Percentiles rank a stretch among this genome's conserved stretches.
These are phyloP conservation scores for Sapayoa aenigma DNA, from an alignment of 2,113 vertebrate genomes.

Conservation along the genomic window DNA sequence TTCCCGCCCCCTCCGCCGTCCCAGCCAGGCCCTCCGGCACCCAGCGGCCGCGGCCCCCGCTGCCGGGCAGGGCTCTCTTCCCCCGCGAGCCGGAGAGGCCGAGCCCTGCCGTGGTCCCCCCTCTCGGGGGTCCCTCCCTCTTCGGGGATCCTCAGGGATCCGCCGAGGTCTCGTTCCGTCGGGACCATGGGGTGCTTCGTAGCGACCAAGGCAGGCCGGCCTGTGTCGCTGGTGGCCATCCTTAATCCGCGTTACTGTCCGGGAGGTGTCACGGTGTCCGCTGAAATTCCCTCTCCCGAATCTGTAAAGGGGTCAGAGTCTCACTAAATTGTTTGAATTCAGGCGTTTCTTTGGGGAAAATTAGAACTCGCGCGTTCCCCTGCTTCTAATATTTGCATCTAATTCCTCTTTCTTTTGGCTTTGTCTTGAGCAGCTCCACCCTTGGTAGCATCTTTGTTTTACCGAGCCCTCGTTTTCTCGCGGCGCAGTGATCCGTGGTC, in stretches of 20 bases:
- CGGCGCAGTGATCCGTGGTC: not conserved
- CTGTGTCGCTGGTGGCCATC: not conserved
- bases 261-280: not conserved
- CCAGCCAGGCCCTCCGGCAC: not conserved
- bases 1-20: no score
- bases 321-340: no score
- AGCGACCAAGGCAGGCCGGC: fast-evolving
- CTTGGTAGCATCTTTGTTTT: not conserved
- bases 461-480: not conserved
- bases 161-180: fast-evolving
- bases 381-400: fast-evolving
- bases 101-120: fast-evolving
- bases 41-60: not conserved
- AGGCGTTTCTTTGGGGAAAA: not conserved
- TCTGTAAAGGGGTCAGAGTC: no score
- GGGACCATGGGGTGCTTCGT: not conserved
- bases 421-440: conserved; percentile 29
- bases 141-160: not conserved
- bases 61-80: not conserved
- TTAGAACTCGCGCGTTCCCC: not conserved
- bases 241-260: fast-evolving
- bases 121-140: fast-evolving
- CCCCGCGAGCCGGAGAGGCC: no score
- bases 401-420: not conserved
- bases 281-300: fast-evolving